Percentiles rank a stretch among this genome's conserved stretches.
These are phyloP conservation scores for Agonopterix subpropinquella DNA, from an alignment of 2,888 invertebrate genomes.

Conservation along the genomic window DNA sequence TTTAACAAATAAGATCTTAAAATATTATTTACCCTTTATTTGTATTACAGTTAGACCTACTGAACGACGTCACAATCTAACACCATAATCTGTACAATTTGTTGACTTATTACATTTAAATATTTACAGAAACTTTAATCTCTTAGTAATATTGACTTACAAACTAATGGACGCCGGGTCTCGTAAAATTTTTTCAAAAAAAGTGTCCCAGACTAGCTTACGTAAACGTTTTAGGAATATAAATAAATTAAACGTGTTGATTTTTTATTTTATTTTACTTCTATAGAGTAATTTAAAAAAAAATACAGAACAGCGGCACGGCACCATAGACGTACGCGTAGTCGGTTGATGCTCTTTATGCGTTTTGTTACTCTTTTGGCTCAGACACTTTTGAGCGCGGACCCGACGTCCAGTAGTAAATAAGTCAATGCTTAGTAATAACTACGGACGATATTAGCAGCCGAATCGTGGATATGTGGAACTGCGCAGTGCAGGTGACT, in stretches of 20 bases:
- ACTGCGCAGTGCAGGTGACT: conserved; percentile 10
- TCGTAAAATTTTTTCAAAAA: too few relatives aligned
- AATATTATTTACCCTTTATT: conserved; percentile 8
- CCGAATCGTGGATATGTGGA: conserved; percentile 36
- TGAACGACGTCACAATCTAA: conserved; percentile 5
- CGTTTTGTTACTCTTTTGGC: too few relatives aligned
- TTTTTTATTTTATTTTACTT: too few relatives aligned
- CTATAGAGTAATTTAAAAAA: too few relatives aligned
- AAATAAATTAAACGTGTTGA: too few relatives aligned
- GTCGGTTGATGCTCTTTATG: too few relatives aligned
- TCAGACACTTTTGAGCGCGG: too few relatives aligned
- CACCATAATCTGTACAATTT: conserved; percentile 9
- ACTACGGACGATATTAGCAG: conserved; percentile 22
- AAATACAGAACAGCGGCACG: conserved; percentile 16
- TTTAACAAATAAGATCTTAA: neutral
- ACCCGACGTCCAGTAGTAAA: neutral
- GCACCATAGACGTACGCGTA: conserved; percentile 3
- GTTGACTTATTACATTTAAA: neutral
- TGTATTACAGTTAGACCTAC: conserved; percentile 4
- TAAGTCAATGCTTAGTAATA: conserved; percentile 14
- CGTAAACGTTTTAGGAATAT: neutral
- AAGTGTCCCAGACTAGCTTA: neutral
- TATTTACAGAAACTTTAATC: neutral
- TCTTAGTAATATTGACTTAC: too few relatives aligned
- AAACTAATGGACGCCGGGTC: too few relatives aligned